Evolutionary conservation across 2,797 vertebrate genomes (phyloP).

Genomic region (Astyanax mexicanus): DNA sequence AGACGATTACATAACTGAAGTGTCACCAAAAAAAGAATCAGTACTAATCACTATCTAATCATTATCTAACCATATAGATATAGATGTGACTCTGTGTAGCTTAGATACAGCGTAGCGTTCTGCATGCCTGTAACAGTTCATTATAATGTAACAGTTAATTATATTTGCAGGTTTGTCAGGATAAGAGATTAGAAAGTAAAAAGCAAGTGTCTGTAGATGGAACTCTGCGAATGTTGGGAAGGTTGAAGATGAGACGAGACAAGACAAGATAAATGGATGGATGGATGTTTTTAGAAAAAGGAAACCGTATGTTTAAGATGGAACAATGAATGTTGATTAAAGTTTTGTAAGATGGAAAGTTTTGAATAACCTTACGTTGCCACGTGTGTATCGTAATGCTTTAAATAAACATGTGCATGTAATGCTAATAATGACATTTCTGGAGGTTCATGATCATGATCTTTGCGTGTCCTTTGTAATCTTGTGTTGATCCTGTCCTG

Average conservation of each 20-base stretch:
- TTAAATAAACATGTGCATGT: no score
- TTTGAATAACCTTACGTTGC: constrained; percentile 20
- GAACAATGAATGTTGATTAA: constrained; percentile 60
- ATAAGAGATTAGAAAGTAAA: constrained; percentile 61
- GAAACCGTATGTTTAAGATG: constrained; percentile 68
- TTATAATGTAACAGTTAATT: not conserved
- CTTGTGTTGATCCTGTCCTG: no score
- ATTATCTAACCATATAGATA: not conserved
- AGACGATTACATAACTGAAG: constrained; percentile 54
- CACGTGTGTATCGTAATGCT: not conserved
- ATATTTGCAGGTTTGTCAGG: constrained; percentile 49
- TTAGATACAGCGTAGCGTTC: not conserved
- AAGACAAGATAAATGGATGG: no score
- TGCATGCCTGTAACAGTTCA: not conserved
- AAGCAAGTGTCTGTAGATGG: constrained; percentile 68
- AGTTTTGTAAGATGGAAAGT: constrained; percentile 48
- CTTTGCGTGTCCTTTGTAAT: no score
- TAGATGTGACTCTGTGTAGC: not conserved
- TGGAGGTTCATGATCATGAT: no score
- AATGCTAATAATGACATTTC: no score
- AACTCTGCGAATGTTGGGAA: constrained; percentile 20
- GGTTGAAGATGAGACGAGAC: constrained; percentile 16
- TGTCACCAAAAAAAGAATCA: no score
- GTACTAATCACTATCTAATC: constrained; percentile 46
- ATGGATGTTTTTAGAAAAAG: constrained; percentile 69